phyloP scores from a whole-genome alignment of 2,113 vertebrate species.

The Lipophrys pholis region DNA sequence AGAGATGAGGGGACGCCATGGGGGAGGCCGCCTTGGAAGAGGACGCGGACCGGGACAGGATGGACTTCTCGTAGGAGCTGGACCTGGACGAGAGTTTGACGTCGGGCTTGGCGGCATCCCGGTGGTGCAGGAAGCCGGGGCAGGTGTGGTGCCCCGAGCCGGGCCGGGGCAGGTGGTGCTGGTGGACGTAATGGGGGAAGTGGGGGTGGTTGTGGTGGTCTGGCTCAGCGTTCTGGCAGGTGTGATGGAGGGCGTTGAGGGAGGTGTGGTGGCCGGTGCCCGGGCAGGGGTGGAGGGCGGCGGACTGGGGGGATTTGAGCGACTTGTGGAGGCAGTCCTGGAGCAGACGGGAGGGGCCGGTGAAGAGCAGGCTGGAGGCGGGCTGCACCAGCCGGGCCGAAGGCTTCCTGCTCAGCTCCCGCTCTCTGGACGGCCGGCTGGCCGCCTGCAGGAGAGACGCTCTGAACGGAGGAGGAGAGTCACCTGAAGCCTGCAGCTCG shows the following conservation, averaged over 20 bases:
- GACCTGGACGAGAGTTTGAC: constrained; percentile 58
- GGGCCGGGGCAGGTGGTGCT: no score
- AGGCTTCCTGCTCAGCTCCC: constrained; percentile 74
- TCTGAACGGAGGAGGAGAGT: constrained; percentile 83
- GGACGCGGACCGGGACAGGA: constrained; percentile 53
- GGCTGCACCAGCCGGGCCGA: constrained; percentile 84
- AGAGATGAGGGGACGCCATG: constrained; percentile 69
- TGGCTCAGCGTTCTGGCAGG: constrained; percentile 24
- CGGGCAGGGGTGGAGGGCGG: constrained; percentile 61
- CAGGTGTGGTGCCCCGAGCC: constrained; percentile 61
- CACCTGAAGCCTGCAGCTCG: constrained; percentile 77
- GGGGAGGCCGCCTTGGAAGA: constrained; percentile 64
- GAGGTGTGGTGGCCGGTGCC: constrained; percentile 31
- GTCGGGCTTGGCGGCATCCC: constrained; percentile 38
- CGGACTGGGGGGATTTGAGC: constrained; percentile 59
- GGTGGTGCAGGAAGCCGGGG: constrained; percentile 50
- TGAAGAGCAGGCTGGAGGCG: constrained; percentile 81
- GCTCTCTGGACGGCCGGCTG: constrained; percentile 46
- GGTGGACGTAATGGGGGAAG: constrained; percentile 38
- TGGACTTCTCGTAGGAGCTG: constrained; percentile 67
- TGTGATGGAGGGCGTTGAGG: constrained; percentile 42
- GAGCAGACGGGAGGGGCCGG: constrained; percentile 76
- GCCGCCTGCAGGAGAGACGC: constrained; percentile 67
- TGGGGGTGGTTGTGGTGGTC: no score
- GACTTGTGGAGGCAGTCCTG: constrained; percentile 78